Evolutionary conservation across 2,113 vertebrate species (phyloP).

Genomic region (Corvus hawaiiensis): DNA sequence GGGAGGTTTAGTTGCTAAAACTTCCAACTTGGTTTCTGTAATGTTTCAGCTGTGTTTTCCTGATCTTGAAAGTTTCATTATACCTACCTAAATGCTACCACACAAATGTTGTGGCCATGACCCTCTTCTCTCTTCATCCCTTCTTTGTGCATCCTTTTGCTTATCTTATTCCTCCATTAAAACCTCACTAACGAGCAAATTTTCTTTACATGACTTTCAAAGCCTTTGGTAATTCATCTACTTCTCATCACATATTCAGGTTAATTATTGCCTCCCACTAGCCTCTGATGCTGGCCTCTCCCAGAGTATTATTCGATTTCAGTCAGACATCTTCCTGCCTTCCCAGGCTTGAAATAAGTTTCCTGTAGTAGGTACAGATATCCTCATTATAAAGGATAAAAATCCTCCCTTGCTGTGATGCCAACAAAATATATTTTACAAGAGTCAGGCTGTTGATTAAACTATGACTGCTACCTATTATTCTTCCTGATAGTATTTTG

Average conservation of each 20-base stretch:
- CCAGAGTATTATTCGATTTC: not conserved
- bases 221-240: not conserved
- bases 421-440: not conserved
- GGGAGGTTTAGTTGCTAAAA: not conserved
- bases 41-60: not conserved
- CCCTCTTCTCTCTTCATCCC: not conserved
- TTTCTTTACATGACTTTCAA: slow-evolving; percentile 14
- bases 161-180: not conserved
- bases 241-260: slow-evolving; percentile 2
- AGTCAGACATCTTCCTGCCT: not conserved
- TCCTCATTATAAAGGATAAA: slow-evolving; percentile 4
- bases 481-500: not conserved
- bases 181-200: not conserved
- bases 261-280: slow-evolving; percentile 13
- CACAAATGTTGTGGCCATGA: not conserved
- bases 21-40: not conserved
- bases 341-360: not conserved
- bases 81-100: not conserved
- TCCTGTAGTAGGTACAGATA: not conserved
- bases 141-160: not conserved
- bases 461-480: not conserved
- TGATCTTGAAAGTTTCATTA: not conserved
- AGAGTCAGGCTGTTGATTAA: slow-evolving; percentile 7
- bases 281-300: not conserved
- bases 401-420: not conserved